Evolutionary conservation across 2,113 vertebrate genomes (phyloP), one percentile per base, ranked within the genome.

Genomic region (Xenus cinereus): DNA sequence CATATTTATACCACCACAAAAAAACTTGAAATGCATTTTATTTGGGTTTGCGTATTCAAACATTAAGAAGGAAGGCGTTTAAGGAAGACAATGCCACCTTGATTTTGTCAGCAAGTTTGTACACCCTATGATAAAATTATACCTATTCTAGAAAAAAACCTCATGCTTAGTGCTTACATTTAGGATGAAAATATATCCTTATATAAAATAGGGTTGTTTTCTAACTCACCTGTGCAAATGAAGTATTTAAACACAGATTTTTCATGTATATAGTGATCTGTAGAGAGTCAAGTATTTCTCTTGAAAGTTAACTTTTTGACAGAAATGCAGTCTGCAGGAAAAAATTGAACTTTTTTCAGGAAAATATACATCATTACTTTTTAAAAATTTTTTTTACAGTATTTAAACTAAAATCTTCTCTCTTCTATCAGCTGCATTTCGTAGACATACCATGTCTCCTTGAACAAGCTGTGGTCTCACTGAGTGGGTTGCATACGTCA

Each of bases 401-500:
- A 22, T 60, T 80, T 62, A 30, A 62, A 79, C 16, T 59, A 28
- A 73, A 63, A 27, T 50, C 10, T 6, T 4, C 69, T 26, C 10
- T 6, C 4, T 69, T 24, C 14, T 76, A 3, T 73, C 59, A 69
- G 8, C 7, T 77, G 37, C 3, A 57, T 77, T 88, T 76, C n/a
- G 32, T 90, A 66, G 12, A 45, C 20, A 53, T 23, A 32, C 24
- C 4, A 2, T 6, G 14, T 60, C 14, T 77, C 9, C 9, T 60
- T 73, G 33, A 16, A 19, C 35, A 23, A 50, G 50, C 48, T 35
- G 3, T 64, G 16, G 12, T 85, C 57, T 72, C 20, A 16, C 13
- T 60, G 37, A 63, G n/a, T 14, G 28, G 16, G 12, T 78, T 4
- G 2, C 7, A 5, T 30, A 17, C 1, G 0, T 73, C 33, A 18